Evolutionary conservation across 2,113 vertebrate species (phyloP).

Genomic region (Bubalus kerabau): DNA sequence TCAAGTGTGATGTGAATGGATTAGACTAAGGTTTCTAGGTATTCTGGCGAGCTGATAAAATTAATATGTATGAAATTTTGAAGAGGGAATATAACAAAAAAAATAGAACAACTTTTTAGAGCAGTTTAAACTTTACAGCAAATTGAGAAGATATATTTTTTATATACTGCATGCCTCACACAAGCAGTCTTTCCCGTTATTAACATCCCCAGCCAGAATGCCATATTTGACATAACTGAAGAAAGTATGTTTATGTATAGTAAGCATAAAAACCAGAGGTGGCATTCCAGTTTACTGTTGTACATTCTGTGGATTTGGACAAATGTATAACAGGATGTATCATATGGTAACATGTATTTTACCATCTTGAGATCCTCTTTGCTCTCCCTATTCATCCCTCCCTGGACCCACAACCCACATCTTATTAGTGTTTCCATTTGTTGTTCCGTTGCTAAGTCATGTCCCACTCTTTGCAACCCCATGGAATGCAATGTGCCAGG

Average conservation of each 20-base stretch:
- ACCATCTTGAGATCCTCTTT: not conserved
- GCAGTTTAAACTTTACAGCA: not conserved
- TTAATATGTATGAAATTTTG: not conserved
- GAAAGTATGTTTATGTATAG: too few species aligned
- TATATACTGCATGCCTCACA: too few species aligned
- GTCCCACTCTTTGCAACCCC: not conserved
- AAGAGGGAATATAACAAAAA: not conserved
- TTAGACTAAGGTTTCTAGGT: not conserved
- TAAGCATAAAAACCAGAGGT: not conserved
- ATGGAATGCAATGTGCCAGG: not conserved
- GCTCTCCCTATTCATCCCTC: not conserved
- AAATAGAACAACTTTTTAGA: not conserved
- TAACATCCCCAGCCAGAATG: not conserved
- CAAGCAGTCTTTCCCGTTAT: not conserved
- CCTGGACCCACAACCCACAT: too few species aligned
- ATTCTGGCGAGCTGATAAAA: not conserved
- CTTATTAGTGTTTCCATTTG: not conserved
- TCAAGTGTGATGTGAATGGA: not conserved
- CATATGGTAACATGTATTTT: not conserved
- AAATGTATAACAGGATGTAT: not conserved
- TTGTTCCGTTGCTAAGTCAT: not conserved
- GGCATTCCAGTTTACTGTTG: not conserved
- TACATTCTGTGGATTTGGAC: not conserved
- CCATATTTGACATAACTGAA: not conserved
- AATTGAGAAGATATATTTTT: not conserved